A percentile compares a stretch with the other conserved stretches of the same genome.
Conservation (phyloP, 1,140 invertebrate species). For the Cydia pomonella region DNA sequence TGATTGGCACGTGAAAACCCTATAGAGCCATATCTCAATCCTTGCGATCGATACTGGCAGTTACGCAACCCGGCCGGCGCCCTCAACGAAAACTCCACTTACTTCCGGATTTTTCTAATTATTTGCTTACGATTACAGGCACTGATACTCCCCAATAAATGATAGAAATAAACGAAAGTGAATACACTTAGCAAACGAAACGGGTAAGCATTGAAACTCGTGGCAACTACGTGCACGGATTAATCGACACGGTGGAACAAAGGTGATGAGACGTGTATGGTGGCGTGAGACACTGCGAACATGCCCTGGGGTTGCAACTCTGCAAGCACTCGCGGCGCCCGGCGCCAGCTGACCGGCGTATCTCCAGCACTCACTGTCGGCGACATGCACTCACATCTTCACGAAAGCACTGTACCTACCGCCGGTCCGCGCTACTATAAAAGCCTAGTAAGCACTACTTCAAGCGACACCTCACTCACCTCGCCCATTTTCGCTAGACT, state of each 20-base stretch:
- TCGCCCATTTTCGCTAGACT: slow-evolving; percentile 79
- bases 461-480: slow-evolving; percentile 75
- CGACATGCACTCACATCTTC: slow-evolving; percentile 69
- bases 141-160: slow-evolving; percentile 18
- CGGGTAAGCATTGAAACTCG: neutral
- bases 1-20: slow-evolving; percentile 47
- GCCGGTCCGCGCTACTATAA: slow-evolving; percentile 51
- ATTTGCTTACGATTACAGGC: neutral
- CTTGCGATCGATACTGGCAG: slow-evolving; percentile 71
- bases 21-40: slow-evolving; percentile 57
- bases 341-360: slow-evolving; percentile 27
- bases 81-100: slow-evolving; percentile 51
- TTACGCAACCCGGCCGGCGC: slow-evolving; percentile 74
- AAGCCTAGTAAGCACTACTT: slow-evolving; percentile 68
- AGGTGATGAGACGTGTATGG: slow-evolving; percentile 53
- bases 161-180: slow-evolving; percentile 29
- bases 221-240: slow-evolving; percentile 18
- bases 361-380: slow-evolving; percentile 60
- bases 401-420: slow-evolving; percentile 61
- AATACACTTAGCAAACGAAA: slow-evolving; percentile 24
- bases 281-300: slow-evolving; percentile 38
- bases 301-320: slow-evolving; percentile 51
- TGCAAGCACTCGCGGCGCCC: slow-evolving; percentile 44
- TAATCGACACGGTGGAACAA: slow-evolving; percentile 52
- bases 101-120: slow-evolving; percentile 44